These are phyloP conservation scores for Drosophila repleta DNA, from an alignment of 1,140 invertebrate genomes.

Conservation along the genomic window DNA sequence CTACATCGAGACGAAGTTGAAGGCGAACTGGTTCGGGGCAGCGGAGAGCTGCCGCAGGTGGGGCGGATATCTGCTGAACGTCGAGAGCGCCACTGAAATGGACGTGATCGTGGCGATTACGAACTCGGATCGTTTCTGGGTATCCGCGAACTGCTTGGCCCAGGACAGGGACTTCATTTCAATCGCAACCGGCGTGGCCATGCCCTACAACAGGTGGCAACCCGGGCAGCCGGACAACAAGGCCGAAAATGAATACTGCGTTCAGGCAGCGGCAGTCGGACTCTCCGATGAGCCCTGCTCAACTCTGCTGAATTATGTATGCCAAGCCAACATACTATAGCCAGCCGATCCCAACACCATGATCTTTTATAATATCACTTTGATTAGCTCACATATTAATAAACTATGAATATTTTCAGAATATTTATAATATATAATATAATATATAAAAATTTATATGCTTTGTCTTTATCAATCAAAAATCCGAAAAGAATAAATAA, in stretches of 20 bases:
- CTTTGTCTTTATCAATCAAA: too few relatives aligned
- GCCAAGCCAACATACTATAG: constrained; percentile 21
- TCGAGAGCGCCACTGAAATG: constrained; percentile 25
- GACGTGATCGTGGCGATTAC: not conserved
- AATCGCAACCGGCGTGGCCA: constrained; percentile 21
- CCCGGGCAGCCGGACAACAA: not conserved
- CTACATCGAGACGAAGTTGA: constrained; percentile 11
- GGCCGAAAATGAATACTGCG: constrained; percentile 1
- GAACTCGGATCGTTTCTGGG: constrained; percentile 1
- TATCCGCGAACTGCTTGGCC: constrained; percentile 15
- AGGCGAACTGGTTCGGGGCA: constrained; percentile 24
- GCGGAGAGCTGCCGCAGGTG: constrained; percentile 21
- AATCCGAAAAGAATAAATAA: too few relatives aligned
- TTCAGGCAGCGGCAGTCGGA: not conserved
- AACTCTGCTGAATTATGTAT: constrained; percentile 6
- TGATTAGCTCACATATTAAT: too few relatives aligned
- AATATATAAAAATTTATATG: too few relatives aligned
- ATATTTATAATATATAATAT: too few relatives aligned
- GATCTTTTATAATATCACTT: too few relatives aligned
- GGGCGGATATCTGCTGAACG: constrained; percentile 27
- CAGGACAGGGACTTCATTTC: not conserved
- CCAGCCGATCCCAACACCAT: not conserved
- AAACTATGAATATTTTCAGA: too few relatives aligned
- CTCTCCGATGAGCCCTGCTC: not conserved
- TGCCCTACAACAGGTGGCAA: constrained; percentile 21